These are phyloP conservation scores for Trilocha varians DNA, from an alignment of 2,888 invertebrate species.

Conservation along the genomic window DNA sequence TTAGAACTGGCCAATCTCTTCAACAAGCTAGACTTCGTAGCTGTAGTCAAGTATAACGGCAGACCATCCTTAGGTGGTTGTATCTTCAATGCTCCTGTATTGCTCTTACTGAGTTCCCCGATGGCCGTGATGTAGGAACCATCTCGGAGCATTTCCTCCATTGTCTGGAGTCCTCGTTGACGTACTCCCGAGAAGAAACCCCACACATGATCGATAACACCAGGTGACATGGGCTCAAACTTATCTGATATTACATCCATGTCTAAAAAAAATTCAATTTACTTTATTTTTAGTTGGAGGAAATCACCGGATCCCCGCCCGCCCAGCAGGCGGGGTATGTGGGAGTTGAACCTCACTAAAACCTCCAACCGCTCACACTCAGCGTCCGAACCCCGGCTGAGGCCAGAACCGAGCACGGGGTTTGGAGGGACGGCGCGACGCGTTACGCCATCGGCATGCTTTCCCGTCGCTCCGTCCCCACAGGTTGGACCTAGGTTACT, in stretches of 20 bases:
- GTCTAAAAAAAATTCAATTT: slow-evolving; percentile 47
- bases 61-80: slow-evolving; percentile 81
- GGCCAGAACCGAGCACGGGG: too few species aligned
- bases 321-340: too few species aligned
- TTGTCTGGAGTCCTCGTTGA: slow-evolving; percentile 88
- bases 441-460: too few species aligned
- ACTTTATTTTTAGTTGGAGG: neutral
- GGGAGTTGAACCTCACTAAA: too few species aligned
- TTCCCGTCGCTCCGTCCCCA: too few species aligned
- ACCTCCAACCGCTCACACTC: too few species aligned
- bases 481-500: too few species aligned
- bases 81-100: slow-evolving; percentile 77
- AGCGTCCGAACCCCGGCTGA: too few species aligned
- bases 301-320: too few species aligned
- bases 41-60: slow-evolving; percentile 85
- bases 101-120: slow-evolving; percentile 80
- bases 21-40: slow-evolving; percentile 82
- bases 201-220: slow-evolving; percentile 85
- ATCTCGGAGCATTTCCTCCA: slow-evolving; percentile 88
- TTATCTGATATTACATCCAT: slow-evolving; percentile 88
- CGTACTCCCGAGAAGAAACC: slow-evolving; percentile 89
- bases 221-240: slow-evolving; percentile 84
- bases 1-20: slow-evolving; percentile 81
- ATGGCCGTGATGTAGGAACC: slow-evolving; percentile 86
- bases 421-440: too few species aligned